Evolutionary conservation across 2,888 invertebrate genomes (phyloP), one percentile per base, ranked within the genome.

Genomic region (Celastrina argiolus): DNA sequence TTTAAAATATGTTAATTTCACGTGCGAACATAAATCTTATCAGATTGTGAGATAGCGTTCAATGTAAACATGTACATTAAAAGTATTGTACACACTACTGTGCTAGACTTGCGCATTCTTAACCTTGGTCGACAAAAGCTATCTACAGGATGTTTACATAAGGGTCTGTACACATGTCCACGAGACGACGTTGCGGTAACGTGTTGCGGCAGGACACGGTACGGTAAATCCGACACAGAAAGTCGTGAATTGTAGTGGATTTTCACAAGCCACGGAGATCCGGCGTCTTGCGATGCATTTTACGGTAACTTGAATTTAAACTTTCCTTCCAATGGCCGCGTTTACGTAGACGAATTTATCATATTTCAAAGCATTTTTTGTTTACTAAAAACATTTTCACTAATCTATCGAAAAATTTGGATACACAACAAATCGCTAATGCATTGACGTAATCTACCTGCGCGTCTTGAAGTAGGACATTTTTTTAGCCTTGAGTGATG

Each of bases 41-140:
- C 67, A 65, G 59, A 68, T 69, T 51, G 56, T 63, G 61, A 66
- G 67, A 67, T 68, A 63, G 59, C 28, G 31, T 18, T 22, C 72
- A 77, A 77, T 75, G 75, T 74, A 78, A 79, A 77, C 74, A 74
- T 71, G 71, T 68, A 70, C 69, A 73, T 71, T n/a, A 74, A 73
- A 74, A 74, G 68, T 71, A 69, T 75, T 74, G 78, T 80, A 83
- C 82, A 84, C 80, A 82, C 68, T 70, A 65, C 70, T 69, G 70
- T 71, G 71, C 75, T 72, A 74, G 72, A 73, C 74, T 74, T 69
- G 67, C 68, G 74, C 75, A 71, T 74, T 71, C 68, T 70, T 76
- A 81, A 86, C 88, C 88, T 88, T 88, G 88, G 83, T 83, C 83
- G 77, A 82, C 74, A 81, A 69, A 76, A 80, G 78, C 81, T 82